Base-by-base conservation (phyloP, 1,140 invertebrate species). In the Colletes latitarsis region DNA sequence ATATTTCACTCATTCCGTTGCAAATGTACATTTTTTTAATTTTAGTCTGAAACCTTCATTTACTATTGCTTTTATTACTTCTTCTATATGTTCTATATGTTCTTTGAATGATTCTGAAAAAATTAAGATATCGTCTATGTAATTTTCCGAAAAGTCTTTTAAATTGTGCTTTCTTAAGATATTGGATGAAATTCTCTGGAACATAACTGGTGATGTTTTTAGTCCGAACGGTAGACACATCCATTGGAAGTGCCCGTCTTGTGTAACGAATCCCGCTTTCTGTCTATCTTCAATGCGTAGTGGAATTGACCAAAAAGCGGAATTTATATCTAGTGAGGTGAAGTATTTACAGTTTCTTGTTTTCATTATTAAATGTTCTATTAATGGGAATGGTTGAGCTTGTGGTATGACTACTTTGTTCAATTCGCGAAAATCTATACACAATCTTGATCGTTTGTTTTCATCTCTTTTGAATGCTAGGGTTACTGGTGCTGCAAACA, bases 21-120 rank as follows among this genome's bases (percentile, higher is more conserved):
- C 79, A 15, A 81, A 81, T 8, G 19, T 70, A 49, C 79, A 70
- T 76, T 75, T 69, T 43, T 39, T 39, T 3, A 81, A 75, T 75
- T 81, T 75, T 62, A 75, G 14, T 39, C 66, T 43, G n/a, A 79
- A 72, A 0, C 69, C 69, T 79, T 72, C 69, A n/a, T 46, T 60
- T n/a, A 46, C 41, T 58, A 72, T 60, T 73, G 60, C 75, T 53
- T 46, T 15, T 9, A 39, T 78, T 70, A 52, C 79, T 63, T 76
- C 70, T 70, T 46, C 17, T 39, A 52, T 52, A 52, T 52, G 49
- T 52, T 52, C 49, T 52, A 52, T 52, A 12, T 52, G 49, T 52
- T 52, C 49, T 52, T 52, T 52, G 49, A 52, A 52, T 52, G 49
- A 52, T 52, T 52, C 49, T 52, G 49, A 52, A 12, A 52, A 52